Conservation (phyloP, 2,888 invertebrate genomes). For the Dicyrtomina minuta region DNA sequence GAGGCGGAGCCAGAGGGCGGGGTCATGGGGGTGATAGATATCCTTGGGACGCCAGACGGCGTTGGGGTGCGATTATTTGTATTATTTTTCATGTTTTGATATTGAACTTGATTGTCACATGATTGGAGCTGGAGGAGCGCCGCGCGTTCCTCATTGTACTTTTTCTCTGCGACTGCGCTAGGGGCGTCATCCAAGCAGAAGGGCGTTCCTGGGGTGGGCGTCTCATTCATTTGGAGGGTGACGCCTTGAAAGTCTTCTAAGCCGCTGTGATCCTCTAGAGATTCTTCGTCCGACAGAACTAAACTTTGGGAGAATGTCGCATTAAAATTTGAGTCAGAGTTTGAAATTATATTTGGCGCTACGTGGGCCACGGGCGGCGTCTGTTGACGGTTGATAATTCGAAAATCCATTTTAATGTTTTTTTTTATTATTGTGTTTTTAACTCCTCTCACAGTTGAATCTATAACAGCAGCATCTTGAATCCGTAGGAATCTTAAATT, state of each 20-base stretch:
- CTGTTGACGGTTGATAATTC: neutral
- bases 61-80: neutral
- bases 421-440: no score
- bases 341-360: no score
- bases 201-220: conserved; percentile 2
- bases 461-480: no score
- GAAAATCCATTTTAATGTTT: conserved; percentile 1
- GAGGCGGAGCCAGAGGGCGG: conserved; percentile 44
- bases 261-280: conserved; percentile 44
- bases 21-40: conserved; percentile 51
- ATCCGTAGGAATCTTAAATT: no score
- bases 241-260: conserved; percentile 53
- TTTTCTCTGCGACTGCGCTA: conserved; percentile 5
- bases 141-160: conserved; percentile 3
- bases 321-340: no score
- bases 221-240: conserved; percentile 54
- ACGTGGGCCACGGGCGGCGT: no score
- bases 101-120: no score
- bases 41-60: conserved; percentile 39
- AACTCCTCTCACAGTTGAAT: no score
- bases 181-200: neutral
- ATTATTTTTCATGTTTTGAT: neutral
- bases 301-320: neutral
- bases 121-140: no score
- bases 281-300: conserved; percentile 47